Percentiles rank a stretch among this genome's conserved stretches.
These are phyloP conservation scores for Limnephilus lunatus DNA, from an alignment of 2,888 invertebrate species.

Conservation along the genomic window DNA sequence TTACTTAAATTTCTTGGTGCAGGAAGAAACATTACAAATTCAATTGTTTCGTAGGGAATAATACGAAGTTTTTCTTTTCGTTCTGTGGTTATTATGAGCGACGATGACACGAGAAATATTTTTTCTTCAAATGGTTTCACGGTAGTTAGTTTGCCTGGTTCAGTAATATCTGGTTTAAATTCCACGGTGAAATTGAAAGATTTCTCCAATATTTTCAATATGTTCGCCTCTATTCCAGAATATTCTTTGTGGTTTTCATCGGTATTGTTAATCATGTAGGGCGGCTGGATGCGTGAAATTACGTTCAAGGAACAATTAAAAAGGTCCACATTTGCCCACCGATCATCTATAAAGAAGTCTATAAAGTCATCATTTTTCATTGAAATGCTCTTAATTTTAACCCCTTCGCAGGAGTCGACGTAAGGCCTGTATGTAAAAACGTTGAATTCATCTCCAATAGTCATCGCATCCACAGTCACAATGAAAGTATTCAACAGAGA, in stretches of 20 bases:
- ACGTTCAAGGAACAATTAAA: neutral
- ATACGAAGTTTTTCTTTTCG: neutral
- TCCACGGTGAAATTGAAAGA: conserved; percentile 22
- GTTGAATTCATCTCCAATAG: neutral
- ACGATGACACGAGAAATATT: neutral
- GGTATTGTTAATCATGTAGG: neutral
- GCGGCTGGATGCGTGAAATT: neutral
- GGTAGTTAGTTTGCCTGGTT: neutral
- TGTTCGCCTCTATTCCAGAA: neutral
- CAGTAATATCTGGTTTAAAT: neutral
- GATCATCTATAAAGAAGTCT: neutral
- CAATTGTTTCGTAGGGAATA: neutral
- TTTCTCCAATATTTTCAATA: neutral
- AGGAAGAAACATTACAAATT: conserved; percentile 15
- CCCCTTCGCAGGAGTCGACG: neutral
- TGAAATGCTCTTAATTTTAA: neutral
- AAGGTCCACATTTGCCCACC: neutral
- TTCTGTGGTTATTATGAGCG: neutral
- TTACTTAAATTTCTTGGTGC: neutral
- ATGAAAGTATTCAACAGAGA: conserved; percentile 3
- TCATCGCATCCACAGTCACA: neutral
- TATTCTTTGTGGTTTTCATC: neutral
- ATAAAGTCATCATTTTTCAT: neutral
- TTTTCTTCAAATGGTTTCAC: conserved; percentile 20
- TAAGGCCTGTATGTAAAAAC: neutral